Evolutionary conservation across 2,888 invertebrate genomes (phyloP), one percentile per base, ranked within the genome.

Genomic region (Drosophila dives): DNA sequence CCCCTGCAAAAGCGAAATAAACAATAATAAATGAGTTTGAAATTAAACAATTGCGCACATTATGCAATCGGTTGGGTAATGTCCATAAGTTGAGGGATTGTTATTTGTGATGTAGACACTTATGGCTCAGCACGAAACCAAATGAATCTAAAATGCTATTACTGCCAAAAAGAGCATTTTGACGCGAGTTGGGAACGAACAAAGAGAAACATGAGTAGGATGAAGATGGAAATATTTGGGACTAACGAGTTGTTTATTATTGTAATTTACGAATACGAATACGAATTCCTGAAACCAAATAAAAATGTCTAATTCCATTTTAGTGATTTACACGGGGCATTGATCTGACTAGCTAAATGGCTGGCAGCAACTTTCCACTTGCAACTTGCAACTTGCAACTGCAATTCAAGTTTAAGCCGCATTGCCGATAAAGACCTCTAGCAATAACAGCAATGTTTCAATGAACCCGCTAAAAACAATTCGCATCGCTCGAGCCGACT

Each of bases 1-100:
- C 93, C 93, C 93, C 93, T 93, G 85, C 53, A 45, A 54, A 48
- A 38, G 29, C 29, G 58, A 51, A 59, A 65, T 26, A 38, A 64
- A 49, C 26, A 61, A 74, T 59, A 58, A 71, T 55, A 64, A 69
- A 55, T 71, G 56, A 64, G 64, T 64, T 62, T 70, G 48, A 48
- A 69, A 63, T 64, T 64, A 49, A 67, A 66, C 77, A 80, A 77
- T 80, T 77, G 81, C 48, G 71, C 60, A 67, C 48, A 42, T 80
- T 65, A 77, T 61, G 80, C 65, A 77, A 77, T 58, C 80, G n/a
- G 20, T 48, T 63, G 51, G 56, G 64, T 64, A 50, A 69, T 61
- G 64, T 72, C 49, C 64, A 55, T 45, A 62, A 54, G 45, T 3
- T 40, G 49, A 33, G 40, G 33, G 72, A 50, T 62, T 64, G 72